Base-by-base conservation (phyloP, 2,888 invertebrate species). In the Labia minor region DNA sequence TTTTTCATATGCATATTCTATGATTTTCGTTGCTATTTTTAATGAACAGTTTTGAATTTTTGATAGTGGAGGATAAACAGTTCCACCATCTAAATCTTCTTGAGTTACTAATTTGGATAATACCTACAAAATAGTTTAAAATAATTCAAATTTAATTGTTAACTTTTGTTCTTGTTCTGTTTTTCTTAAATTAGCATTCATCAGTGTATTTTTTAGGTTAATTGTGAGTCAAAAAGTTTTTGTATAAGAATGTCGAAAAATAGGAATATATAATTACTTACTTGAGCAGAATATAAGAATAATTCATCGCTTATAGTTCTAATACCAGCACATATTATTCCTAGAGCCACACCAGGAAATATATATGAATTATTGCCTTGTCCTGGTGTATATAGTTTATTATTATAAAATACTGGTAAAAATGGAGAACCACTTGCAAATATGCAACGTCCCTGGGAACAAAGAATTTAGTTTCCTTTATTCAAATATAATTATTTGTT, bases 351-450 rank as follows among this genome's bases (percentile, higher is more conserved):
- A 3, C 98, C 99, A 0, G 98, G 98, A 82, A 95, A 96, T 74
- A 97, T 95, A 78, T 97, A 97, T 0, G 96, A 92, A 78, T 97
- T 97, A 79, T 96, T 97, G 68, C 98, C 98, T 77, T 99, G 99
- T 0, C 99, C 98, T 0, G 98, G 92, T 71, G 86, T 83, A 79
- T 82, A 95, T 2, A 86, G 87, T 77, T 89, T 88, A 19, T 91
- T 94, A 67, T 87, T 83, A 73, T 86, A 82, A 14, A 83, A 81
- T 1, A 95, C 93, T 1, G 92, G 87, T 16, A 89, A 89, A 81
- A 99, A 99, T 0, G 98, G 98, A 21, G 95, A 96, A 4, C 98
- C 98, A 21, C 95, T 95, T 1, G 95, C 91, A 80, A 95, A 99
- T 67, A 99, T 86, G 72, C 90, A 91, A 66, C 90, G 86, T 20